Conservation (phyloP, 2,888 invertebrate species). For the Choristoneura rosaceana region DNA sequence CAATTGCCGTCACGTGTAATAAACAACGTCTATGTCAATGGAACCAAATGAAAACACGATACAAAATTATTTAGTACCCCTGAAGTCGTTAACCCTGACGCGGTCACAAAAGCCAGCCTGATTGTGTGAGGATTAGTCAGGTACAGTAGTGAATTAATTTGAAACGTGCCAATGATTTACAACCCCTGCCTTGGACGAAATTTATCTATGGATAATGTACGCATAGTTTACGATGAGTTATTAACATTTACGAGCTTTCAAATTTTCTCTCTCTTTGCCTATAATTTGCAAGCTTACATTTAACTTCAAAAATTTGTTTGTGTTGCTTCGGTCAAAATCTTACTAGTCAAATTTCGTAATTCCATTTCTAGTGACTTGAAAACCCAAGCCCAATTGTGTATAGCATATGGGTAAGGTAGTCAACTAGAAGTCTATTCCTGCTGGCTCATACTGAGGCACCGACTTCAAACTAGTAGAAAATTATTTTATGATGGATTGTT, state of each 20-base stretch:
- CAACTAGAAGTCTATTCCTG: too few species aligned
- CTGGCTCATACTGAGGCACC: too few species aligned
- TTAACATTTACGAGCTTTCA: slow-evolving; percentile 62
- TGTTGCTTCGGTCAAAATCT: too few species aligned
- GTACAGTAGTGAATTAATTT: slow-evolving; percentile 73
- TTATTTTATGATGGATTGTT: too few species aligned
- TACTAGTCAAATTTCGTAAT: too few species aligned
- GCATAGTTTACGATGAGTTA: slow-evolving; percentile 62
- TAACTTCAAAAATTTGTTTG: too few species aligned
- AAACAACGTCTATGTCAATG: slow-evolving; percentile 2
- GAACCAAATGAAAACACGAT: slow-evolving; percentile 11
- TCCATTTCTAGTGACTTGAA: too few species aligned
- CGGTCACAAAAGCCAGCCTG: slow-evolving; percentile 65
- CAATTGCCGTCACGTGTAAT: not conserved
- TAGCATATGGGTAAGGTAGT: too few species aligned
- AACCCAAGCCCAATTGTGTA: too few species aligned
- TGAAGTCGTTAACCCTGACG: slow-evolving; percentile 44
- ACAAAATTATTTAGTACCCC: slow-evolving; percentile 43
- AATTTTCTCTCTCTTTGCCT: slow-evolving; percentile 31
- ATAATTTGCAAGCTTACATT: too few species aligned
- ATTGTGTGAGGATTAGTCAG: slow-evolving; percentile 68
- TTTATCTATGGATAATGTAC: slow-evolving; percentile 70
- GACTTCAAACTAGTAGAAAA: too few species aligned
- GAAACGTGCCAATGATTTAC: slow-evolving; percentile 78
- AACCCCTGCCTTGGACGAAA: slow-evolving; percentile 65